phyloP scores from a whole-genome alignment of 1,140 invertebrate species.

The Eciton burchellii region DNA sequence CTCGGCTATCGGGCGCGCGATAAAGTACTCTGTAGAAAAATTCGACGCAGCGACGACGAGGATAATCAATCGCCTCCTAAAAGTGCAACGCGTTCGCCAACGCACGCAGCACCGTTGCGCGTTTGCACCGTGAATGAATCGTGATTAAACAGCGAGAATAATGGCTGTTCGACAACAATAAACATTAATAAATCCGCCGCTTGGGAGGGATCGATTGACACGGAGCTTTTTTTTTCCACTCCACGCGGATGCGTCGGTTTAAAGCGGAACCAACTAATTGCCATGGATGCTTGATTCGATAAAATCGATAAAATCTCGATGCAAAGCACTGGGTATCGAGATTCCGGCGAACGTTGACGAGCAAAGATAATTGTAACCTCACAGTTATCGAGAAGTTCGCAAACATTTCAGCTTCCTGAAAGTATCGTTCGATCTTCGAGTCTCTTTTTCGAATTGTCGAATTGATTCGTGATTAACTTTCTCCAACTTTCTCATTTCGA shows the following conservation, averaged over 20 bases:
- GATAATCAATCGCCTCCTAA: constrained; percentile 61
- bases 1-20: constrained; percentile 13
- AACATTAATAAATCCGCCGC: constrained; percentile 39
- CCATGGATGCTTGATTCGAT: no score
- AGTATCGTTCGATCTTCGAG: neutral
- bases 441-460: neutral
- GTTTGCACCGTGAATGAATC: constrained; percentile 51
- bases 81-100: constrained; percentile 48
- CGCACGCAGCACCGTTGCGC: constrained; percentile 25
- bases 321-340: no score
- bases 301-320: no score
- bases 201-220: neutral
- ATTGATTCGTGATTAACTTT: neutral
- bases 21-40: constrained; percentile 17
- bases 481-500: neutral
- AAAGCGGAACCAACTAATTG: no score
- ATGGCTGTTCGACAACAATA: neutral
- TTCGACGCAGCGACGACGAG: constrained; percentile 1
- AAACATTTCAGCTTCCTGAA: neutral
- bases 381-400: neutral
- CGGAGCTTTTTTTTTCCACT: neutral
- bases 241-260: neutral
- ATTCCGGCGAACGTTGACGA: no score
- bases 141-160: constrained; percentile 17
- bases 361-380: no score